Percentiles rank a stretch among this genome's conserved stretches.
These are phyloP conservation scores for Yasuhikotakia modesta DNA, from an alignment of 2,797 vertebrate genomes.

Conservation along the genomic window DNA sequence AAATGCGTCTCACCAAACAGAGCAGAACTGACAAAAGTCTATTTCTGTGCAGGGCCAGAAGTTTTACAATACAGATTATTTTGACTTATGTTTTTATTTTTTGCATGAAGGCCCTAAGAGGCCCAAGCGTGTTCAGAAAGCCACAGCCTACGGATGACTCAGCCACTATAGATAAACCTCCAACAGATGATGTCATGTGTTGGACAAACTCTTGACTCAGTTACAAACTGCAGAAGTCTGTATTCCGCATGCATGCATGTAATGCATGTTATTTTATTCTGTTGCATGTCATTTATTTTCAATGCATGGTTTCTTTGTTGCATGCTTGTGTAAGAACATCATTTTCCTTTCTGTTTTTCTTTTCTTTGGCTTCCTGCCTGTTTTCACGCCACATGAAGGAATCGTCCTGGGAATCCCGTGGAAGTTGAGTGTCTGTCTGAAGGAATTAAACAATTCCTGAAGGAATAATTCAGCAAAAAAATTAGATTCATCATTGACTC, in stretches of 20 bases:
- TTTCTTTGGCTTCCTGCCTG: slow-evolving; percentile 45
- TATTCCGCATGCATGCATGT: neutral
- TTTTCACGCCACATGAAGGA: slow-evolving; percentile 62
- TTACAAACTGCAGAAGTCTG: neutral
- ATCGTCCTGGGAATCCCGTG: slow-evolving; percentile 45
- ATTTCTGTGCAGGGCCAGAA: neutral
- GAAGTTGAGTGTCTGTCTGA: slow-evolving; percentile 51
- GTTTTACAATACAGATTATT: neutral
- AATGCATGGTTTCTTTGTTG: slow-evolving; percentile 43
- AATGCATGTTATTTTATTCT: slow-evolving; percentile 13
- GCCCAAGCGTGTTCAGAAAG: neutral
- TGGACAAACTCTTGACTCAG: slow-evolving; percentile 9
- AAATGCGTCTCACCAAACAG: too few species aligned
- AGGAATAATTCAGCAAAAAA: neutral
- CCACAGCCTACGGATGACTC: slow-evolving; percentile 28
- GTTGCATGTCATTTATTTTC: slow-evolving; percentile 39
- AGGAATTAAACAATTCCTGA: neutral
- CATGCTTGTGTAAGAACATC: slow-evolving; percentile 56
- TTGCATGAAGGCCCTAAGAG: neutral
- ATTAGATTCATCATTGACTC: neutral
- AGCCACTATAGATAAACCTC: slow-evolving; percentile 32
- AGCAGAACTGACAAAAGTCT: too few species aligned
- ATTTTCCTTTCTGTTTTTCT: slow-evolving; percentile 41
- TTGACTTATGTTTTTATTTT: neutral
- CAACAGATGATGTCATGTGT: slow-evolving; percentile 26